Base-by-base conservation (phyloP, 2,113 vertebrate species). In the Protobothrops flavoviridis region DNA sequence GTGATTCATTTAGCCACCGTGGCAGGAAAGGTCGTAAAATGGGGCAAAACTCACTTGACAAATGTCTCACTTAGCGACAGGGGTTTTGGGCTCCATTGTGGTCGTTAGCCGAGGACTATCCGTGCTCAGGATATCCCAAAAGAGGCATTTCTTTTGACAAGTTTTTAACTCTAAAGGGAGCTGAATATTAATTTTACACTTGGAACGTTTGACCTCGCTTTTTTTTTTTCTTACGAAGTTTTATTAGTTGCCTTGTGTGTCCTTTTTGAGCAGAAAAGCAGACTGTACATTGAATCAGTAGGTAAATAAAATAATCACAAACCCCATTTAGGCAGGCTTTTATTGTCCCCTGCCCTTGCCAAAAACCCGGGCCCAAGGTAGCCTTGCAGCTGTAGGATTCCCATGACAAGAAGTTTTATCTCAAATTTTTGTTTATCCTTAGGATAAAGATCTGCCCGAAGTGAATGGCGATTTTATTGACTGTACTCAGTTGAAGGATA, bases 361-460 rank as follows among this genome's bases (percentile, higher is more conserved):
- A 59, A 48, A 74, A 86, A 94, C 74, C 91, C 56, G 92, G 89
- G 90, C 48, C 90, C 43, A 85, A 61, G 88, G 39, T 90, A 74
- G 89, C 33, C 86, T 56, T 91, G 45, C 95, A 96, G 93, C 95
- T 97, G 95, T 91, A 89, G 86, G 48, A 94, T 96, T 97, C 96
- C 94, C 95, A 96, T 13, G 93, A 90, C 15, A 90, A 91, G 20
- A 74, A 50, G 33, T 33, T 87, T 87, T 91, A 93, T 93, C 39
- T 89, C 87, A 85, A 20, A 1, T 0, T 93, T 45, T 86, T 95
- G n/a, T 53, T 95, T 90, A 95, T 94, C 33, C 0, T 24, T 9
- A 29, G 88, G 92, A 92, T 94, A 94, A 96, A 95, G 95, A 91
- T n/a, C 61, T 69, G 90, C 95, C 96, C 93, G 93, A 96, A 93